Percentiles rank a stretch among this genome's conserved stretches.
phyloP scores from a whole-genome alignment of 1,140 invertebrate genomes.

The Trinorchestia longiramus region DNA sequence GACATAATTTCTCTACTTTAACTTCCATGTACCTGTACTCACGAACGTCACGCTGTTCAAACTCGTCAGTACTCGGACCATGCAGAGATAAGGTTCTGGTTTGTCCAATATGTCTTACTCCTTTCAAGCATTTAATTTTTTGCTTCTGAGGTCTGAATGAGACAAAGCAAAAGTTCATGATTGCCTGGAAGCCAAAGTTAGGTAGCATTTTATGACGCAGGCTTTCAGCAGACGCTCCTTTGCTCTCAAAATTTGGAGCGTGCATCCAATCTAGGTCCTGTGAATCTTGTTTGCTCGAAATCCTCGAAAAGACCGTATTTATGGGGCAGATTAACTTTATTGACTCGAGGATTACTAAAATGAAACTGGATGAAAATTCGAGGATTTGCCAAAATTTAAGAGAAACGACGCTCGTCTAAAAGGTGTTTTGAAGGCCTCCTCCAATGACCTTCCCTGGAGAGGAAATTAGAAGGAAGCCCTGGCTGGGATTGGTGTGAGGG shows the following conservation, averaged over 20 bases:
- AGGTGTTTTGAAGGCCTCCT: constrained; percentile 26
- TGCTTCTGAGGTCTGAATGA: background rate
- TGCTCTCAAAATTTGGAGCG: background rate
- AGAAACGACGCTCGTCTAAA: constrained; percentile 17
- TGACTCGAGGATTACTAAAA: constrained; percentile 47
- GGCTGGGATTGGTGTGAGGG: no score
- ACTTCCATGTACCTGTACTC: no score
- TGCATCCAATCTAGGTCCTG: background rate
- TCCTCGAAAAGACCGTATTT: constrained; percentile 32
- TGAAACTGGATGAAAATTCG: constrained; percentile 37
- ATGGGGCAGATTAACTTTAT: constrained; percentile 46
- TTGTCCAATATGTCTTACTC: background rate
- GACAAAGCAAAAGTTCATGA: constrained; percentile 38
- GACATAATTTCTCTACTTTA: no score
- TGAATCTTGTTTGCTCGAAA: constrained; percentile 43
- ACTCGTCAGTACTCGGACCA: background rate
- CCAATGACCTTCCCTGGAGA: background rate
- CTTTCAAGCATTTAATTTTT: background rate
- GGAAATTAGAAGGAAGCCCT: no score
- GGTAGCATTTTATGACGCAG: background rate
- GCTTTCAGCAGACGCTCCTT: constrained; percentile 20
- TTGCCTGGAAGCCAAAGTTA: constrained; percentile 19
- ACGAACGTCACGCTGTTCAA: background rate
- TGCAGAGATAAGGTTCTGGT: background rate
- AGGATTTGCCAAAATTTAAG: constrained; percentile 46